Evolutionary conservation across 2,888 invertebrate genomes (phyloP), one percentile per base, ranked within the genome.

Genomic region (Athalia rosae): DNA sequence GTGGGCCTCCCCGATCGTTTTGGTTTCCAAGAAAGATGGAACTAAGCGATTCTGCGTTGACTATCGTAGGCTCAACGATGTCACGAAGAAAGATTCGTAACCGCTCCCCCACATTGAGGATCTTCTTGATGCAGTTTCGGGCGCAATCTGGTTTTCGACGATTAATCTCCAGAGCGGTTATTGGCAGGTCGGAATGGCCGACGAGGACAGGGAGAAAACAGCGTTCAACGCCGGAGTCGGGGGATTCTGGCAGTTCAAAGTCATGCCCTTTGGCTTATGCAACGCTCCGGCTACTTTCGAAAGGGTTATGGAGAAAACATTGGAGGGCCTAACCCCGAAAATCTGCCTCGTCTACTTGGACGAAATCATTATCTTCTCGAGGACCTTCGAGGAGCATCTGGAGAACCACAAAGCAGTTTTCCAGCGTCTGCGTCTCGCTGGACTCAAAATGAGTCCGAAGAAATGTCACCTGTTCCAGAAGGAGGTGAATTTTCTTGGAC

Each of bases 81-180:
- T 77, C 0, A 76, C 67, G 0, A 43, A 76, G 41, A 69, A 56
- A 43, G 77, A 79, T 28, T 58, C 74, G 0, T 79, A 77, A 13
- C 77, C 76, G 3, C 15, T 80, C 15, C 71, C 81, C 0, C 58
- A 61, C 43, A 77, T 76, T 8, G 66, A 79, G 8, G 66, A 77
- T 0, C 59, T 76, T 11, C 11, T 80, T 8, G 76, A 80, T 66
- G 50, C 47, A 8, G 8, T 79, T 92, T 93, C 73, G 50, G 79
- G 78, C 47, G 67, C 76, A 48, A 61, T 61, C 6, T 79, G 76
- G 67, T 79, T 78, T 43, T 79, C 81, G 3, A 67, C 50, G 53
- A 67, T 71, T 0, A 71, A 71, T 5, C 13, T 71, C 1, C 7
- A 83, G 79, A 78, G 79, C 5, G 82, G 81, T 0, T 84, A 82